Conservation (phyloP, 2,888 invertebrate genomes). For the Oscheius sp. region DNA sequence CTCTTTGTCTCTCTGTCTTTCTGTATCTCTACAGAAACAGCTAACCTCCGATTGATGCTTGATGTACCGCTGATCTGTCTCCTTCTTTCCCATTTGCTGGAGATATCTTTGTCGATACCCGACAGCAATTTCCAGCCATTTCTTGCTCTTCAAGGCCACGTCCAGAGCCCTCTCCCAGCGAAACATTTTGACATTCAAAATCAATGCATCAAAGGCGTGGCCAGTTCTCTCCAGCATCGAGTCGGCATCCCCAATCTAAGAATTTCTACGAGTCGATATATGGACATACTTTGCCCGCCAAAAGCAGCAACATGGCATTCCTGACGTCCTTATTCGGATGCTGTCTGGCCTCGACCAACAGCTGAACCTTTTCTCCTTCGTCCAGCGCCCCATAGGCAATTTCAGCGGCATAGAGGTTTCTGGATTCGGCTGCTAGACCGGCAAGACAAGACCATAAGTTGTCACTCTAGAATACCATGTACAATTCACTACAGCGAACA, state of each 20-base stretch:
- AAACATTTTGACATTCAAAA: constrained; percentile 81
- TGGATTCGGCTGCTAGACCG: constrained; percentile 87
- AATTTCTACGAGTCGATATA: background rate
- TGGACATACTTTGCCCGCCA: constrained; percentile 60
- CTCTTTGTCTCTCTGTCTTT: too few species aligned
- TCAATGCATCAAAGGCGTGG: constrained; percentile 80
- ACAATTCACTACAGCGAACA: background rate
- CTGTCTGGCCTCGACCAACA: constrained; percentile 63
- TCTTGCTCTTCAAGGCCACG: constrained; percentile 82
- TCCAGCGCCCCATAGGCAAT: constrained; percentile 92
- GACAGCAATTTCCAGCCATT: constrained; percentile 82
- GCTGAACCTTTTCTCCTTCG: constrained; percentile 78
- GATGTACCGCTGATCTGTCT: constrained; percentile 73
- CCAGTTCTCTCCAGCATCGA: constrained; percentile 79
- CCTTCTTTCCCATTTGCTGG: constrained; percentile 76
- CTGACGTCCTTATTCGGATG: constrained; percentile 74
- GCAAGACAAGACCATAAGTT: constrained; percentile 93
- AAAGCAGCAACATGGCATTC: constrained; percentile 75
- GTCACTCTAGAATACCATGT: constrained; percentile 65
- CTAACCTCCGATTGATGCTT: constrained; percentile 60
- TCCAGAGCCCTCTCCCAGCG: constrained; percentile 85
- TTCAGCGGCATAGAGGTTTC: constrained; percentile 89
- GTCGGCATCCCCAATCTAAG: constrained; percentile 81
- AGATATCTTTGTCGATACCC: constrained; percentile 81
- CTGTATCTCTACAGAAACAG: too few species aligned